Conservation (phyloP, 2,797 vertebrate species). For the Epinephelus coioides region DNA sequence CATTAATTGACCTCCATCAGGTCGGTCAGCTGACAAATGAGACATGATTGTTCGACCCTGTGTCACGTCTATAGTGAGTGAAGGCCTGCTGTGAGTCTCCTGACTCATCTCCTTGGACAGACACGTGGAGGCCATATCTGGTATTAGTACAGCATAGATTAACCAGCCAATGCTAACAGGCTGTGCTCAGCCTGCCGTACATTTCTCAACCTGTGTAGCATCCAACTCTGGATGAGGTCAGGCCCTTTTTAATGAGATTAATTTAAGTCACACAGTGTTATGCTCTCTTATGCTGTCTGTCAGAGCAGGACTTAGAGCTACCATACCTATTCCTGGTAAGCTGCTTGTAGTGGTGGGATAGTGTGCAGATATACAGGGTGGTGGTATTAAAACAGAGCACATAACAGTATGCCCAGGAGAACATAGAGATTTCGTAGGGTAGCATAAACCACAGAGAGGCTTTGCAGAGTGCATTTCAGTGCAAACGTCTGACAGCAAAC, state of each 20-base stretch:
- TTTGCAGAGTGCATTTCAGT: conserved; percentile 2
- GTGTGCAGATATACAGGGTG: conserved; percentile 1
- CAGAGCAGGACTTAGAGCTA: conserved; percentile 14
- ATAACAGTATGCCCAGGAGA: not conserved
- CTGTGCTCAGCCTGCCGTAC: conserved; percentile 14
- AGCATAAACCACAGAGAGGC: not conserved
- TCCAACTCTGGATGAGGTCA: conserved; percentile 39
- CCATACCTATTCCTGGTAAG: conserved; percentile 62
- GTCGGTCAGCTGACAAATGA: not conserved
- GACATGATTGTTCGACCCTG: not conserved
- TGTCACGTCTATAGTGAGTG: not conserved
- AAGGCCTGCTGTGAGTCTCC: conserved; percentile 18
- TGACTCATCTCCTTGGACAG: conserved; percentile 40
- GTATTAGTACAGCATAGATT: conserved; percentile 52
- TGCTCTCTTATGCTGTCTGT: conserved; percentile 7
- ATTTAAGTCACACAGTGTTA: conserved; percentile 28
- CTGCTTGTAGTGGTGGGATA: conserved; percentile 24
- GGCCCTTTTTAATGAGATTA: conserved; percentile 69
- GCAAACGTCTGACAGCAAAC: not conserved
- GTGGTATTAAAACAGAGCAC: not conserved
- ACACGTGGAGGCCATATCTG: conserved; percentile 34
- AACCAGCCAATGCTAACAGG: conserved; percentile 41
- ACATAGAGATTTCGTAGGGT: not conserved
- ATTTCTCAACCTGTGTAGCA: conserved; percentile 11
- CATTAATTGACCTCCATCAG: not conserved